Percentiles rank a stretch among this genome's conserved stretches.
Evolutionary conservation across 2,888 invertebrate species (phyloP).

Genomic region (Leptinotarsa rubiginosa): DNA sequence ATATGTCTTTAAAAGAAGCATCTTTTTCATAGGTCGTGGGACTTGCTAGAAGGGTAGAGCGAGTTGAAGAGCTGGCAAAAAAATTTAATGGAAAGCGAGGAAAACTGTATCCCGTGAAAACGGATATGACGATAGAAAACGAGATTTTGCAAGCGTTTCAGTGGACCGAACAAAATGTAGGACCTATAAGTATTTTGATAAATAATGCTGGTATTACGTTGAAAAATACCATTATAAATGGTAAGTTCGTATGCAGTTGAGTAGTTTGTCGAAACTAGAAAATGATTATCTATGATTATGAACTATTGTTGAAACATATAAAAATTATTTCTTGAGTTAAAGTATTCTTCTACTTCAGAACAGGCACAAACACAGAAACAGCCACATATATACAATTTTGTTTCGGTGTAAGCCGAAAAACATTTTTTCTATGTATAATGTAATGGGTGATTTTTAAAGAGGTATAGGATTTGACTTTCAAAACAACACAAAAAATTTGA

Average conservation of each 20-base stretch:
- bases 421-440: too few relatives aligned
- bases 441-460: too few relatives aligned
- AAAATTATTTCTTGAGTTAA: too few relatives aligned
- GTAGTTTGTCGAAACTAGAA: too few relatives aligned
- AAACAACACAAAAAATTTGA: too few relatives aligned
- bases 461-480: too few relatives aligned
- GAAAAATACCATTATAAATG: constrained; percentile 43
- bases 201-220: constrained; percentile 53
- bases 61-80: constrained; percentile 46
- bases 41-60: constrained; percentile 51
- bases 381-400: too few relatives aligned
- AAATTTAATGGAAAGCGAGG: constrained; percentile 45
- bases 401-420: too few relatives aligned
- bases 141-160: constrained; percentile 51
- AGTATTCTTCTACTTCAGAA: too few relatives aligned
- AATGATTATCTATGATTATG: too few relatives aligned
- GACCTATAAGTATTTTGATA: constrained; percentile 51
- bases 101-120: constrained; percentile 47
- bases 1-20: not conserved
- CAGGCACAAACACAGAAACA: too few relatives aligned
- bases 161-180: constrained; percentile 49
- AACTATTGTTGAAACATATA: too few relatives aligned
- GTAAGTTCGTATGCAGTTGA: constrained; percentile 21
- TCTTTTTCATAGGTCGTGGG: constrained; percentile 50
- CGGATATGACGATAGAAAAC: constrained; percentile 53